Base-by-base conservation (phyloP, 2,113 vertebrate genomes). In the Petaurus breviceps region DNA sequence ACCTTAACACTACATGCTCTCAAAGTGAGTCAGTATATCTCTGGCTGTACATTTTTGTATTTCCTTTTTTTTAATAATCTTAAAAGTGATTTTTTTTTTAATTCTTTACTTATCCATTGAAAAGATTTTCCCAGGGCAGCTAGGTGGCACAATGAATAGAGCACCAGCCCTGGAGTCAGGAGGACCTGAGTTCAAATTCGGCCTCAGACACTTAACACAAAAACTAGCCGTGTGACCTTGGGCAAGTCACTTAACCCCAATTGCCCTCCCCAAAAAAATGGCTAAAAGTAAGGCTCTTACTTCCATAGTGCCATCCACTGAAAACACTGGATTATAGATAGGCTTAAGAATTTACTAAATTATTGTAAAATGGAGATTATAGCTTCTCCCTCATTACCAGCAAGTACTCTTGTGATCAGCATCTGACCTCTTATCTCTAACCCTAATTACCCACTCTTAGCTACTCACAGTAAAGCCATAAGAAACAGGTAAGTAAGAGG, bases 371-470 rank as follows among this genome's bases (percentile, higher is more conserved):
- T 61, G 2, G 28, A 57, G 55, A 31, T 68, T 37, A 68, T 68
- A 37, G 26, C 3, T 68, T 28, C 57, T 68, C 31, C 14, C 11
- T 57, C 55, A 9, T 57, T 37, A 68, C 57, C 57, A 68, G 57
- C 57, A 68, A 68, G 12, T 37, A 68, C 28, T 14, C 28, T 68
- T 68, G 28, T 68, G 57, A 68, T 68, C 57, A 84, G 84, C 8
- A 93, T 8, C 24, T 93, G 31, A 92, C 31, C 77, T 95, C 90
- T 93, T 12, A 94, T 55, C 53, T 3, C 22, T 95, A 51, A 55
- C 55, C 53, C 50, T 77, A 14, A 49, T 1, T 84, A 14, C 43
- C 52, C 91, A 68, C 91, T 90, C 91, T 54, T 52, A 3, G 8
- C 46, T n/a, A 77, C 51, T 37, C 8, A 89, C 31, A 77, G 55